Percentiles rank a stretch among this genome's conserved stretches.
Evolutionary conservation across 2,888 invertebrate genomes (phyloP).

Genomic region (Melieria omissa): DNA sequence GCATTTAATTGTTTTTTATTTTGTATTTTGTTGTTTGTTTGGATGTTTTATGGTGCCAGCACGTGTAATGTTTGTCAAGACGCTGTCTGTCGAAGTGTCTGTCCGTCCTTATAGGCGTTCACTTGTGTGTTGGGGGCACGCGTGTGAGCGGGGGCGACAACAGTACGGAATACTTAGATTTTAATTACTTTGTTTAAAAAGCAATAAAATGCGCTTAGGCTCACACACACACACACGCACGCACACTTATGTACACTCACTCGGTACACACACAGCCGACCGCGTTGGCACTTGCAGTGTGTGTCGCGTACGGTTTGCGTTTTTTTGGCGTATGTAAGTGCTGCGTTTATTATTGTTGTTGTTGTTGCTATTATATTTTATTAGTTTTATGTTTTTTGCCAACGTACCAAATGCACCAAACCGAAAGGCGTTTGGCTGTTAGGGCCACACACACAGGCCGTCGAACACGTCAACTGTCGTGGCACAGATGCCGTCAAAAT

Average conservation of each 20-base stretch:
- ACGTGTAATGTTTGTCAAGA: conserved; percentile 13
- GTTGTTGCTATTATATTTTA: not conserved
- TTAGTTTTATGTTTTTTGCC: too few species aligned
- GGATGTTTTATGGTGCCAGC: not conserved
- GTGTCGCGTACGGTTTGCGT: not conserved
- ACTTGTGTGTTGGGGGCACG: too few species aligned
- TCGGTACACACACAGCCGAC: conserved; percentile 4
- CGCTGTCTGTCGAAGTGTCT: conserved; percentile 17
- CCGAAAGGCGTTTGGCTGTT: too few species aligned
- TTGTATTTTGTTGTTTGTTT: not conserved
- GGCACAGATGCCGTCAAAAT: too few species aligned
- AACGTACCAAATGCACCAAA: too few species aligned
- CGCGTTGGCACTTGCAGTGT: conserved; percentile 9
- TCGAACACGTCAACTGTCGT: too few species aligned
- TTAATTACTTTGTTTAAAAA: conserved; percentile 57
- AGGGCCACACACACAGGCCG: too few species aligned
- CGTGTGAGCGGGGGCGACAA: conserved; percentile 37
- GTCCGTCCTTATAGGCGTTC: not conserved
- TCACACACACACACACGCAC: not conserved
- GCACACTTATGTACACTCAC: not conserved
- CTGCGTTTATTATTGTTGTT: conserved; percentile 14
- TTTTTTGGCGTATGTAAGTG: not conserved
- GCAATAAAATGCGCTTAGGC: conserved; percentile 46
- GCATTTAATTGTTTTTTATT: not conserved
- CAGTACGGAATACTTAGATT: conserved; percentile 45